Evolutionary conservation across 2,113 vertebrate species (phyloP), one percentile per base, ranked within the genome.

Genomic region (Canis aureus): DNA sequence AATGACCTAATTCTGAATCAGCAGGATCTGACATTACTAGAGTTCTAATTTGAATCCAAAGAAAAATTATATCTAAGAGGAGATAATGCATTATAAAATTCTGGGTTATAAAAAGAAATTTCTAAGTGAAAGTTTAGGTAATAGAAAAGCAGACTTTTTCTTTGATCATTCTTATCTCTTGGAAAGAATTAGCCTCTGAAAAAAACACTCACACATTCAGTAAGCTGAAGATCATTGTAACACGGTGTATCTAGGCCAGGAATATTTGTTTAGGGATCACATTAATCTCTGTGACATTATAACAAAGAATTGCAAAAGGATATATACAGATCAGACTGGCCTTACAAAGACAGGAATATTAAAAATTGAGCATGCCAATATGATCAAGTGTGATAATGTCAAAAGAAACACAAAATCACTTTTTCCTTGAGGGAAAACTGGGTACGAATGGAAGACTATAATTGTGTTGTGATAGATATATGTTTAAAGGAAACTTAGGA

Each of bases 101-200:
- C 64, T 85, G 32, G 27, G 20, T 74, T 91, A 93, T 22, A 89
- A 73, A 96, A 64, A 84, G 1, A 96, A 84, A 91, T 62, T 11
- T 67, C 2, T 92, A 93, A 80, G 35, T 66, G 66, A 97, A 96
- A 96, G 71, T 32, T 89, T 3, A 20, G 13, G 20, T 57, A 69
- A 95, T n/a, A 74, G 82, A 69, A 92, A 89, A 78, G 78, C 9
- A 94, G 51, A 49, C 25, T 32, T 89, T 94, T 71, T 66, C 35
- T 97, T 96, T 96, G 86, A 97, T 96, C 95, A 90, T 84, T 85
- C 92, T 93, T 93, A 95, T 89, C 85, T 91, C n/a, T 89, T 81
- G 35, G 22, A 96, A 95, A 97, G 89, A 96, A 97, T 84, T 69
- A 74, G 49, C 29, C 71, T 85, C 69, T 93, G 29, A 94, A 95